Evolutionary conservation across 1,140 invertebrate genomes (phyloP).

Genomic region (Solenopsis fugax): DNA sequence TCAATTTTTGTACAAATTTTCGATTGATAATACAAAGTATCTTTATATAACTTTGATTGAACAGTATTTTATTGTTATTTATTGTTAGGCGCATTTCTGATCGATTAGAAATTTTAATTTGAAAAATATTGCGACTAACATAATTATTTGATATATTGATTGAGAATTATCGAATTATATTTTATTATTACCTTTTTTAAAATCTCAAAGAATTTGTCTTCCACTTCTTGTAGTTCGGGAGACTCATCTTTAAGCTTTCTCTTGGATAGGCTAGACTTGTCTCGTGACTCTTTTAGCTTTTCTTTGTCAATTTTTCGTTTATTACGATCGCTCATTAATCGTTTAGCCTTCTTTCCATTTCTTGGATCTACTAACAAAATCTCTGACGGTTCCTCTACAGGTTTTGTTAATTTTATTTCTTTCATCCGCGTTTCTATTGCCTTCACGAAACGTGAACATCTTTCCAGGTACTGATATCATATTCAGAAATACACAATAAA

Average conservation of each 20-base stretch:
- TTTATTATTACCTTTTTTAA: slow-evolving; percentile 63
- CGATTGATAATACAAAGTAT: not conserved
- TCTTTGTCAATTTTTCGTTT: slow-evolving; percentile 26
- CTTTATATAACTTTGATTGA: not conserved
- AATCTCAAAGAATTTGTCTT: slow-evolving; percentile 57
- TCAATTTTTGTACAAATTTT: slow-evolving; percentile 4
- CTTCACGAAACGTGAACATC: slow-evolving; percentile 57
- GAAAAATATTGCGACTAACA: not conserved
- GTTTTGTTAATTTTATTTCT: slow-evolving; percentile 67
- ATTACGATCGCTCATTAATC: not conserved
- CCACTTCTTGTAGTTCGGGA: slow-evolving; percentile 22
- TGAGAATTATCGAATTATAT: not conserved
- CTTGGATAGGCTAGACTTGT: not conserved
- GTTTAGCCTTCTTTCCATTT: not conserved
- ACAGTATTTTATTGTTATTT: not conserved
- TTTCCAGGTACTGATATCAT: slow-evolving; percentile 57
- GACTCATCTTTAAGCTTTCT: slow-evolving; percentile 48
- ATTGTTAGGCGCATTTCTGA: not conserved
- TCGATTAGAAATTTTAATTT: slow-evolving; percentile 6
- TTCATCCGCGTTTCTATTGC: slow-evolving; percentile 63
- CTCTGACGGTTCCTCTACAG: not conserved
- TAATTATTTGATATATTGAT: not conserved
- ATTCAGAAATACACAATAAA: slow-evolving; percentile 12
- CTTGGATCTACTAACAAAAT: not conserved
- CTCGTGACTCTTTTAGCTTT: not conserved